Percentiles rank a stretch among this genome's conserved stretches.
Conservation (phyloP, 2,797 vertebrate species). For the Macropus fuliginosus region DNA sequence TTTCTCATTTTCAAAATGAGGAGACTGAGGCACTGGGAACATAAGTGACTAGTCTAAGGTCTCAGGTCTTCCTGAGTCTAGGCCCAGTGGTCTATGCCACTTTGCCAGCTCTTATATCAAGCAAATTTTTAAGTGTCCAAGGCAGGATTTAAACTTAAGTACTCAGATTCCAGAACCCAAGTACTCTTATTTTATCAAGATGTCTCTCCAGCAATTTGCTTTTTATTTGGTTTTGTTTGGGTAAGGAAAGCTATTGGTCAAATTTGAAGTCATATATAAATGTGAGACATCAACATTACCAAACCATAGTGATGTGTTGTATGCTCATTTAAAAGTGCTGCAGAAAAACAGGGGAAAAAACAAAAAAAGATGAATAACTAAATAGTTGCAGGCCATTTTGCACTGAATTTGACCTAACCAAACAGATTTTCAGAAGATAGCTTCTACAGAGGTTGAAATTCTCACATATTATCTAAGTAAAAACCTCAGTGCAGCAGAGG, state of each 20-base stretch:
- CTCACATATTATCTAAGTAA: background rate
- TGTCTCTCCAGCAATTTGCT: background rate
- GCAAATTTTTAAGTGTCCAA: background rate
- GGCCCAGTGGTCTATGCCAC: background rate
- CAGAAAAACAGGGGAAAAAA: background rate
- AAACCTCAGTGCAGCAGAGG: background rate
- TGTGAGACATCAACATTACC: background rate
- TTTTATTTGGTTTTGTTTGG: background rate
- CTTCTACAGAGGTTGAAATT: background rate
- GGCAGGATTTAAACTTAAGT: background rate
- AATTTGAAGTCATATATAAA: background rate
- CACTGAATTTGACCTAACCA: background rate
- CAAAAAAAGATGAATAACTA: background rate
- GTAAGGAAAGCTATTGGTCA: background rate
- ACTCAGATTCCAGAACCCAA: background rate
- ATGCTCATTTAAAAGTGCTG: background rate
- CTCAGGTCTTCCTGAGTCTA: constrained; percentile 15
- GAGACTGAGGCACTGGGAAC: background rate
- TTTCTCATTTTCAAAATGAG: background rate
- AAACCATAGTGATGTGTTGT: background rate
- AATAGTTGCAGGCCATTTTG: background rate
- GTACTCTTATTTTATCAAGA: background rate
- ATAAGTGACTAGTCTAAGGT: background rate
- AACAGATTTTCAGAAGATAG: background rate
- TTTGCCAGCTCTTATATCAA: background rate